Conservation (phyloP, 2,113 vertebrate species). For the Atlantisia rogersi region DNA sequence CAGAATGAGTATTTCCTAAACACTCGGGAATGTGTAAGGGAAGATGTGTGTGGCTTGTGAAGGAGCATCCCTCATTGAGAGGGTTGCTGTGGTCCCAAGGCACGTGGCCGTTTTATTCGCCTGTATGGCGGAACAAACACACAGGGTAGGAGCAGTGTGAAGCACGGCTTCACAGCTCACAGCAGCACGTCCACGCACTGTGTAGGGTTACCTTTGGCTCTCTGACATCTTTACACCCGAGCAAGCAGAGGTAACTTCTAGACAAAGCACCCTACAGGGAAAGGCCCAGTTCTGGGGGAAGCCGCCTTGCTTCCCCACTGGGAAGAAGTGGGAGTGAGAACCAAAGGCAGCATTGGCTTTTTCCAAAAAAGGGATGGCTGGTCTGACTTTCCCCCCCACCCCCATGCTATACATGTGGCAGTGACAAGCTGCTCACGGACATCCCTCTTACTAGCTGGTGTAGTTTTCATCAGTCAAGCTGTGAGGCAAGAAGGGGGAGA, state of each 20-base stretch:
- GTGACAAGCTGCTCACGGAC: not conserved
- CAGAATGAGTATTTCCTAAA: not conserved
- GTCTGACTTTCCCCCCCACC: not conserved
- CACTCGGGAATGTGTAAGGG: not conserved
- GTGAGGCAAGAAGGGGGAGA: not conserved
- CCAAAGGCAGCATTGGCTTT: not conserved
- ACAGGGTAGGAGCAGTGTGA: not conserved
- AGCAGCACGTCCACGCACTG: accelerated
- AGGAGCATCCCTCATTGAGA: not conserved
- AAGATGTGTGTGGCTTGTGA: not conserved
- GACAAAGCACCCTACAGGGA: not conserved
- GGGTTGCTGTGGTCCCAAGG: not conserved
- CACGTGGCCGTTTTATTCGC: not conserved
- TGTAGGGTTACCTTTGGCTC: not conserved
- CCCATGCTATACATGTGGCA: not conserved
- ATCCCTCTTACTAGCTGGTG: not conserved
- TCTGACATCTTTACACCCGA: not conserved
- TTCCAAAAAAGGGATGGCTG: conserved; percentile 53
- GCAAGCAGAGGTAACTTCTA: not conserved
- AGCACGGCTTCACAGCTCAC: not conserved
- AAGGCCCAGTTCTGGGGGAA: not conserved
- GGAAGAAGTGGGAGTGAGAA: conserved; percentile 21
- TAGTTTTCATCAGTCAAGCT: conserved; percentile 16
- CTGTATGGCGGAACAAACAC: not conserved
- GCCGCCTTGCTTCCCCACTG: not conserved